Evolutionary conservation across 2,113 vertebrate species (phyloP).

Genomic region (Sinosuthora webbiana): DNA sequence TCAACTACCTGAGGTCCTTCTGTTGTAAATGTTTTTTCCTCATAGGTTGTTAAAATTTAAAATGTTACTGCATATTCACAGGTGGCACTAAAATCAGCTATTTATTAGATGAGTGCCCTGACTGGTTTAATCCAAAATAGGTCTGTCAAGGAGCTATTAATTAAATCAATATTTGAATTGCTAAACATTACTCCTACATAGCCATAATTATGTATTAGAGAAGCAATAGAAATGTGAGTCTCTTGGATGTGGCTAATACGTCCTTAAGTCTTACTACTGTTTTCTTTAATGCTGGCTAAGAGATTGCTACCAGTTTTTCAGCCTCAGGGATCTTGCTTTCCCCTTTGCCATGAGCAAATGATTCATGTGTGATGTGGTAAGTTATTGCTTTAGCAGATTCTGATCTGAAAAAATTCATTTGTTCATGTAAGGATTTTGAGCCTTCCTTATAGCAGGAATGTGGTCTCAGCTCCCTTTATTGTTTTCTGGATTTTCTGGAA

Average conservation of each 20-base stretch:
- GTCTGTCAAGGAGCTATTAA: constrained; percentile 29
- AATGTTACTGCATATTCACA: neutral
- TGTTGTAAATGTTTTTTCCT: constrained; percentile 34
- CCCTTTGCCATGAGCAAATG: neutral
- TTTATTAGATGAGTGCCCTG: neutral
- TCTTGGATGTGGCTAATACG: neutral
- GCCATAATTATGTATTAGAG: constrained; percentile 53
- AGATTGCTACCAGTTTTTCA: constrained; percentile 12
- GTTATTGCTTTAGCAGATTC: neutral
- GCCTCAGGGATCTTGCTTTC: constrained; percentile 46
- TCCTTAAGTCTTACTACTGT: neutral
- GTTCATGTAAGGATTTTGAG: neutral
- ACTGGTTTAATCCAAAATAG: constrained; percentile 27
- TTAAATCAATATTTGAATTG: constrained; percentile 44
- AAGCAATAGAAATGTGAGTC: constrained; percentile 45
- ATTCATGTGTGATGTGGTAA: neutral
- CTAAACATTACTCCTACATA: neutral
- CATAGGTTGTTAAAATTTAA: neutral
- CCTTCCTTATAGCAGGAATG: neutral
- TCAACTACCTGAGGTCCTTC: constrained; percentile 39
- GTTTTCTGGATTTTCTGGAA: neutral
- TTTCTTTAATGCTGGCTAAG: constrained; percentile 14
- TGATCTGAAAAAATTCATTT: neutral
- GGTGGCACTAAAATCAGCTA: neutral
- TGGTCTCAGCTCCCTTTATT: neutral